These are phyloP conservation scores for Montipora sp. DNA, from an alignment of 64 coral and sea anemone species.

Conservation along the genomic window DNA sequence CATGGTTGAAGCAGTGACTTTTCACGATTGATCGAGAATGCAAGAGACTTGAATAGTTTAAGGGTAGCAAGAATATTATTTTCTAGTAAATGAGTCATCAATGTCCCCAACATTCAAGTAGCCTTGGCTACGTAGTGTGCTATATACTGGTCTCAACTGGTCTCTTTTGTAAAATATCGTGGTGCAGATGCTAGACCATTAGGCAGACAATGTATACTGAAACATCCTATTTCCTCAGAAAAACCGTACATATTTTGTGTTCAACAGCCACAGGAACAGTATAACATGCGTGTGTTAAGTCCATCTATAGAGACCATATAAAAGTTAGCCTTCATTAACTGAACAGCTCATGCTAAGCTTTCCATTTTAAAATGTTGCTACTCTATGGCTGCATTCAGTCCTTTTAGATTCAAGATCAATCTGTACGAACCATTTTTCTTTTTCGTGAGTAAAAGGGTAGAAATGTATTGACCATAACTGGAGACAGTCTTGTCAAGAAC, in stretches of 20 bases:
- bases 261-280: constrained; percentile 9
- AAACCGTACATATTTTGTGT: constrained; percentile 3
- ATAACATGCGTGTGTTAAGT: background rate
- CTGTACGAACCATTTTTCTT: background rate
- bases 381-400: constrained; percentile 42
- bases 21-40: constrained; percentile 23
- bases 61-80: constrained; percentile 18
- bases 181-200: constrained; percentile 26
- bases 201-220: constrained; percentile 37
- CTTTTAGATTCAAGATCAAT: constrained; percentile 45
- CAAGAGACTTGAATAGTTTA: constrained; percentile 16
- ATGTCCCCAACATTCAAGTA: constrained; percentile 9
- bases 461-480: constrained; percentile 15
- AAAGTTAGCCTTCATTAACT: constrained; percentile 25
- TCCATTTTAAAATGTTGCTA: constrained; percentile 48
- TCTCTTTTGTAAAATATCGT: constrained; percentile 17
- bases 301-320: constrained; percentile 13
- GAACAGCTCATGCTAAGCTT: background rate
- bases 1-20: constrained; percentile 51
- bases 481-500: constrained; percentile 11
- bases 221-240: background rate
- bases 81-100: constrained; percentile 13
- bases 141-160: constrained; percentile 10
- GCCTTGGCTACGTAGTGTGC: constrained; percentile 23
- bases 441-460: background rate